A percentile compares a stretch with the other conserved stretches of the same genome.
Conservation (phyloP, 1,140 invertebrate species). For the Drosophila pectinifera region DNA sequence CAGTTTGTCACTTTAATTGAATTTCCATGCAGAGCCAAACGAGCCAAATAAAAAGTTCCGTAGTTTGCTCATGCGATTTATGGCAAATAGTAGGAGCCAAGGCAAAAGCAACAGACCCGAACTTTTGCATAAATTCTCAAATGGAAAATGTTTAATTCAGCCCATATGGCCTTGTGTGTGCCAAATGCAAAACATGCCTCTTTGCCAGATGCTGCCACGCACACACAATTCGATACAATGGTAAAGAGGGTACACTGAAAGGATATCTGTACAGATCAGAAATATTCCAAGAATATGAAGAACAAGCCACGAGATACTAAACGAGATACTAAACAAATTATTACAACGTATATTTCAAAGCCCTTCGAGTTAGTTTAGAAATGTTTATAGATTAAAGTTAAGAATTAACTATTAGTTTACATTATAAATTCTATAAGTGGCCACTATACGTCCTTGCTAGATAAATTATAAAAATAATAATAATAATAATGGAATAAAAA, state of each 20-base stretch:
- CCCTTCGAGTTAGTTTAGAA: too few relatives aligned
- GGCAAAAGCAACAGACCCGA: conserved; percentile 25
- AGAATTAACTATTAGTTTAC: background rate
- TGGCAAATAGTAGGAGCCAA: conserved; percentile 35
- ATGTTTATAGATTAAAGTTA: too few relatives aligned
- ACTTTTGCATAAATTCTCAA: conserved; percentile 69
- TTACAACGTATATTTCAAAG: too few relatives aligned
- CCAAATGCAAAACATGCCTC: conserved; percentile 69
- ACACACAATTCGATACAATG: conserved; percentile 17
- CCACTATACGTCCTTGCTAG: too few relatives aligned
- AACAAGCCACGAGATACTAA: too few relatives aligned
- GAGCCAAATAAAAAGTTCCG: conserved; percentile 48
- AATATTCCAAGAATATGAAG: background rate
- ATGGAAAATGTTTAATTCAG: conserved; percentile 67
- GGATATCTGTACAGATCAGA: background rate
- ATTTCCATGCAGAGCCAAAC: conserved; percentile 72
- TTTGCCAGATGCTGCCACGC: conserved; percentile 43
- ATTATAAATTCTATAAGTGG: background rate
- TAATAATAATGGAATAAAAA: too few relatives aligned
- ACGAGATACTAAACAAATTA: too few relatives aligned
- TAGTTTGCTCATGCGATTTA: conserved; percentile 65
- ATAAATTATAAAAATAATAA: too few relatives aligned
- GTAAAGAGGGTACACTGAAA: background rate
- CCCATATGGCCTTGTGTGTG: conserved; percentile 27
- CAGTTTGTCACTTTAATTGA: conserved; percentile 84